phyloP scores from a whole-genome alignment of 2,113 vertebrate genomes.

The Embiotoca jacksoni region DNA sequence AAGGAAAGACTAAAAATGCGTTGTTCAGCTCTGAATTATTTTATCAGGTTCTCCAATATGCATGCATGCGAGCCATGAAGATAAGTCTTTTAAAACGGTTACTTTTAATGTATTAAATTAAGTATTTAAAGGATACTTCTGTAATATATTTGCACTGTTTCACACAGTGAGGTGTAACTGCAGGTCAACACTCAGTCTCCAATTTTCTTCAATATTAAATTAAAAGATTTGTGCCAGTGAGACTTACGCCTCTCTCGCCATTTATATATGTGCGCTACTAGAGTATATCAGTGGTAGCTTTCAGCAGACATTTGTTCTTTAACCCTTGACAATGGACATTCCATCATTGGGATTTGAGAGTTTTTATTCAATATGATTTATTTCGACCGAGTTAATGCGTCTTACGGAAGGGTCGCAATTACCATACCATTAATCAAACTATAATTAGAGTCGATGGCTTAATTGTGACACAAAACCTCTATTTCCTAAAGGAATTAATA shows the following conservation, averaged over 20 bases:
- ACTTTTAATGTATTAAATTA: not conserved
- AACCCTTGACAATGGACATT: slow-evolving; percentile 33
- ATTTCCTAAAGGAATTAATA: slow-evolving; percentile 84
- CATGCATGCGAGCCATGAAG: too few relatives aligned
- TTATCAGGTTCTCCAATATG: too few relatives aligned
- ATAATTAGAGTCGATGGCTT: slow-evolving; percentile 86
- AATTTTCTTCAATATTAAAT: slow-evolving; percentile 13
- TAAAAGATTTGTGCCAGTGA: not conserved
- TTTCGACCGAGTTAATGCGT: slow-evolving; percentile 81
- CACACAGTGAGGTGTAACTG: slow-evolving; percentile 4
- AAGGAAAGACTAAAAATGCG: not conserved
- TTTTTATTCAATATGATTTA: slow-evolving; percentile 81
- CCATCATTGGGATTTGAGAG: slow-evolving; percentile 56
- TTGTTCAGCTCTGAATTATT: too few relatives aligned
- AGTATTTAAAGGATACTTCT: not conserved
- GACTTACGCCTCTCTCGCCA: not conserved
- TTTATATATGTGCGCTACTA: not conserved
- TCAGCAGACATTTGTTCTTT: slow-evolving; percentile 33
- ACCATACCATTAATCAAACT: slow-evolving; percentile 88
- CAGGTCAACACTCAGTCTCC: not conserved
- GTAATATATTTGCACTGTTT: not conserved
- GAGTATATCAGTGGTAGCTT: slow-evolving; percentile 24
- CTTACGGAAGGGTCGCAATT: slow-evolving; percentile 82
- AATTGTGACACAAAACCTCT: slow-evolving; percentile 83
- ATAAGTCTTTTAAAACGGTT: not conserved